Base-by-base conservation (phyloP, 2,797 vertebrate genomes). In the Semaprochilodus insignis region DNA sequence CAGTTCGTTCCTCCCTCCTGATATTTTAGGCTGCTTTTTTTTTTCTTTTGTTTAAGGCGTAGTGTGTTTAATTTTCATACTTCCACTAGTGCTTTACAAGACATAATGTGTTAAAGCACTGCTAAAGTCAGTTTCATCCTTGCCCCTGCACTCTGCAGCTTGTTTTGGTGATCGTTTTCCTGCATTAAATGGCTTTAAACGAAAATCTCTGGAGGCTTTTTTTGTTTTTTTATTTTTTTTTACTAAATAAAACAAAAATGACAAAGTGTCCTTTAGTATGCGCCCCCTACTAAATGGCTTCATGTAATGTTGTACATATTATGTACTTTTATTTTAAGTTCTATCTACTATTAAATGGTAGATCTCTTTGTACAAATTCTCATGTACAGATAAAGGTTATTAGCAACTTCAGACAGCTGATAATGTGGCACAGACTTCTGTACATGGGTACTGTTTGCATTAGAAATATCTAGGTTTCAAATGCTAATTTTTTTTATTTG, bases 351-450 rank as follows among this genome's bases (percentile, higher is more conserved):
- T 90, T 92, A 89, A 92, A 93, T 90, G 89, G 86, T 94, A 97
- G 97, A 96, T 96, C 96, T 96, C 96, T 99, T 99, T 99, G 97
- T 98, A 99, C 95, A 97, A 97, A 95, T 94, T 95, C 94, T 91
- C 94, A 93, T 98, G 96, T 99, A 98, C 96, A 97, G 96, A 96
- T 95, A 95, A 93, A 95, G 94, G 91, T 96, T 96, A 94, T 94
- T 95, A 96, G 95, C 96, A 94, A 93, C 93, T 93, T 92, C 94
- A 95, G 95, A 95, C 90, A 91, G 91, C 95, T 96, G 94, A 93
- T 95, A 57, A 95, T 96, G 95, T 96, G 96, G 94, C 95, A 95
- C 94, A 96, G 92, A 95, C 94, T 92, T 96, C 88, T 93, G 93
- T 94, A 94, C 90, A 93, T 94, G 93, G 93, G 94, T 94, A 92